These are phyloP conservation scores for Drosophila lutescens DNA, from an alignment of 2,888 invertebrate genomes.

Conservation along the genomic window DNA sequence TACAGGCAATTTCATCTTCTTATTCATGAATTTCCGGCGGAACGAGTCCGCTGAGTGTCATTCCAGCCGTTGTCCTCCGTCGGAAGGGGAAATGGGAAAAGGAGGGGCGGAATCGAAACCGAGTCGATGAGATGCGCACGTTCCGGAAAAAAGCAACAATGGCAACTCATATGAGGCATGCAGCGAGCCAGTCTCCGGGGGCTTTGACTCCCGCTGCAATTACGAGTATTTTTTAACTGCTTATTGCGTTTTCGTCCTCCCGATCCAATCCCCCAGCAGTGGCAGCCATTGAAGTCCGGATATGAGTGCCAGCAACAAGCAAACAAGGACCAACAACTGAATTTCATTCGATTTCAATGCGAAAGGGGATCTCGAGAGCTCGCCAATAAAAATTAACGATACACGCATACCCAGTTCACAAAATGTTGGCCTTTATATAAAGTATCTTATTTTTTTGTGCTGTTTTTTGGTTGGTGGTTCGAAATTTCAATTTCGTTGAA, in stretches of 20 bases:
- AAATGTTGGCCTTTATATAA: conserved; percentile 49
- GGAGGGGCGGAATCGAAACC: conserved; percentile 40
- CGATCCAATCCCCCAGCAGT: conserved; percentile 12
- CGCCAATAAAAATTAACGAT: conserved; percentile 82
- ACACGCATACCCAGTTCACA: conserved; percentile 71
- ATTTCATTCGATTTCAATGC: conserved; percentile 80
- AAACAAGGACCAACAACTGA: conserved; percentile 71
- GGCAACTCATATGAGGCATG: conserved; percentile 72
- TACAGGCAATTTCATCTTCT: conserved; percentile 61
- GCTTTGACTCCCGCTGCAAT: conserved; percentile 68
- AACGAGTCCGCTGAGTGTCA: conserved; percentile 70
- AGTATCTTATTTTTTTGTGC: conserved; percentile 19
- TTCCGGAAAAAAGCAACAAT: conserved; percentile 59
- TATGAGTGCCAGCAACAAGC: conserved; percentile 68
- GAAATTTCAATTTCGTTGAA: conserved; percentile 65
- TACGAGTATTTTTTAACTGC: conserved; percentile 81
- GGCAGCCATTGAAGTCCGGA: conserved; percentile 23
- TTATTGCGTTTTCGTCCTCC: conserved; percentile 74
- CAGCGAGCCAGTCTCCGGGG: conserved; percentile 57
- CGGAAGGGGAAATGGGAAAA: conserved; percentile 19
- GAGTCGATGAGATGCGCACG: conserved; percentile 63
- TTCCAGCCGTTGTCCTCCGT: conserved; percentile 51
- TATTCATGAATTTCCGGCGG: conserved; percentile 66
- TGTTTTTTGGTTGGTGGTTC: conserved; percentile 12
- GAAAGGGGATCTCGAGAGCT: conserved; percentile 78